Percentiles rank a stretch among this genome's conserved stretches.
These are phyloP conservation scores for Passerina amoena DNA, from an alignment of 2,113 vertebrate species.

Conservation along the genomic window DNA sequence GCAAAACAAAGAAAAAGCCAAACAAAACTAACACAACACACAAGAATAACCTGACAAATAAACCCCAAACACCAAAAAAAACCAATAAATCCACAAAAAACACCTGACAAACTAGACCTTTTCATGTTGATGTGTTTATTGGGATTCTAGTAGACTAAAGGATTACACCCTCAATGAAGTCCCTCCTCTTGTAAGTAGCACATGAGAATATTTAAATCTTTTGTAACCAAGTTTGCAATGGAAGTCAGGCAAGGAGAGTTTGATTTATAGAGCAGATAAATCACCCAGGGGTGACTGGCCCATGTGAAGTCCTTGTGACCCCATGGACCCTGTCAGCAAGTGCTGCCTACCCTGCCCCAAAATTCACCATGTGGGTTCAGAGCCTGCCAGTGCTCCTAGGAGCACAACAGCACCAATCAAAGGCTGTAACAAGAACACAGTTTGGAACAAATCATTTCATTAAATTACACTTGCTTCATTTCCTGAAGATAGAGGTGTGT, in stretches of 20 bases:
- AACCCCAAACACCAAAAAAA: background rate
- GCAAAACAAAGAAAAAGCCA: background rate
- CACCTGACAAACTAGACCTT: rapidly evolving
- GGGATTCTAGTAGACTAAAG: background rate
- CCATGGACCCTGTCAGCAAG: background rate
- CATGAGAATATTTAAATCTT: background rate
- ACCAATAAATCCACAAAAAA: background rate
- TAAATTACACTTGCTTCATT: background rate
- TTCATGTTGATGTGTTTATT: background rate
- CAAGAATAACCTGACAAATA: background rate
- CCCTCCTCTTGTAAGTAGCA: background rate
- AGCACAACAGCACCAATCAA: background rate
- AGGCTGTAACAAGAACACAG: background rate
- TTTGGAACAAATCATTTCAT: background rate
- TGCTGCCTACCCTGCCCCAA: background rate
- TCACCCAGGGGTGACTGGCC: no score
- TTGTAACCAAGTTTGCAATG: background rate
- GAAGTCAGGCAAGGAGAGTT: background rate
- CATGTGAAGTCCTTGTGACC: background rate
- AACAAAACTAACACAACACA: background rate
- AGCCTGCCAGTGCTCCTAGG: background rate
- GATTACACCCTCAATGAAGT: background rate
- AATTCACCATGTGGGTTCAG: background rate
- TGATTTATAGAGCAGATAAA: background rate
- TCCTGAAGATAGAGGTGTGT: background rate